phyloP scores from a whole-genome alignment of 2,797 vertebrate species.

The Eremophila alpestris region DNA sequence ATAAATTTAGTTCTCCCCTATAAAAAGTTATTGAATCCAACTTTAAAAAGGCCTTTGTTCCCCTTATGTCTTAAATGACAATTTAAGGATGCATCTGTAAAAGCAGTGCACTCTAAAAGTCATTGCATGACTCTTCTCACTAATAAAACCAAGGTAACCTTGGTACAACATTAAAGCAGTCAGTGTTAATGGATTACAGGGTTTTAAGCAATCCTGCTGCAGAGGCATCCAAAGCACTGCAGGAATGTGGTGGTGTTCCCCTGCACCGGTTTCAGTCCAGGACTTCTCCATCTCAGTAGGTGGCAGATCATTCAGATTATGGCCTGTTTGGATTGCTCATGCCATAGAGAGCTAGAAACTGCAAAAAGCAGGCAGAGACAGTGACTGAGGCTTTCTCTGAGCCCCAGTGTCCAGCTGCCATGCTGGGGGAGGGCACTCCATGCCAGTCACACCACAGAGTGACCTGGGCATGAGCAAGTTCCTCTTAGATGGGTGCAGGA shows the following conservation, averaged over 20 bases:
- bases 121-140: background rate
- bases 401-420: accelerated
- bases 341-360: background rate
- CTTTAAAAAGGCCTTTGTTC: background rate
- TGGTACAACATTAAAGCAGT: background rate
- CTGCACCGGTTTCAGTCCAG: accelerated
- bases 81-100: background rate
- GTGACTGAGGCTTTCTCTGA: background rate
- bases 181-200: conserved; percentile 38
- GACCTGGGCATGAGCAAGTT: background rate
- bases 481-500: background rate
- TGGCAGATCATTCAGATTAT: background rate
- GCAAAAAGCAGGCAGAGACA: background rate
- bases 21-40: background rate
- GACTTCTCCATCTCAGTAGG: background rate
- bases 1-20: background rate
- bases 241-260: background rate
- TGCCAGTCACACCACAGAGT: background rate
- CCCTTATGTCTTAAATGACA: background rate
- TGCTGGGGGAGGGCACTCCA: background rate
- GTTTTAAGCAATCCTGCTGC: background rate
- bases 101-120: background rate
- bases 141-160: background rate
- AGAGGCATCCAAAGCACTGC: conserved; percentile 39
- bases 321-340: background rate